phyloP scores from a whole-genome alignment of 2,888 invertebrate species.

The Tortricodes alternella region DNA sequence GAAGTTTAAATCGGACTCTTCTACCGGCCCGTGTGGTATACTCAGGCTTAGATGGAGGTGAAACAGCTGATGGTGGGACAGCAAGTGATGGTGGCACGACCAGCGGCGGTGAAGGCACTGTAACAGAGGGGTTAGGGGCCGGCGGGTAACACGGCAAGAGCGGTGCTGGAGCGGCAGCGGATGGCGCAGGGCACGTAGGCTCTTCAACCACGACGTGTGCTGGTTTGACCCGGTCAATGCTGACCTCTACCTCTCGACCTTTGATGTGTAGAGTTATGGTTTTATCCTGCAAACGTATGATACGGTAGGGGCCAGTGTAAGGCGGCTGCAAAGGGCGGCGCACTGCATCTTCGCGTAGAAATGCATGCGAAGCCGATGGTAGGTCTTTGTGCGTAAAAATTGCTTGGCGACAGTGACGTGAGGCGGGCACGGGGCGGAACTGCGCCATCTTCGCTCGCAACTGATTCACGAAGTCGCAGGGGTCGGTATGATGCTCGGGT shows the following conservation, averaged over 20 bases:
- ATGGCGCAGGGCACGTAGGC: background rate
- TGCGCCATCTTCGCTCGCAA: constrained; percentile 2
- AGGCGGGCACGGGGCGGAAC: background rate
- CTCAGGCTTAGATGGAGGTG: background rate
- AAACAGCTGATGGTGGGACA: background rate
- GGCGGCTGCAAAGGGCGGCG: constrained; percentile 27
- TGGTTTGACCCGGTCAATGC: background rate
- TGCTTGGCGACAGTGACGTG: background rate
- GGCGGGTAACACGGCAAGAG: background rate
- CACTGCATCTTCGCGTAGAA: constrained; percentile 29
- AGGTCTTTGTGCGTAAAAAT: constrained; percentile 26
- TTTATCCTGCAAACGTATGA: background rate
- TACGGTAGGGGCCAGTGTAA: constrained; percentile 24
- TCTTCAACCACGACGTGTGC: background rate
- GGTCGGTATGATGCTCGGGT: too few relatives aligned
- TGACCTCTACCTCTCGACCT: background rate
- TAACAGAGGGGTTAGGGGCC: too few relatives aligned
- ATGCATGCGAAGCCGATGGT: constrained; percentile 14
- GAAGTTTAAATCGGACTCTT: background rate
- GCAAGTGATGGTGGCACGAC: too few relatives aligned
- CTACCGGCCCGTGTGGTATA: background rate
- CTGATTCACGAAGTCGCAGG: constrained; percentile 11
- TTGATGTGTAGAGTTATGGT: background rate
- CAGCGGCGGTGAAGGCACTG: too few relatives aligned
- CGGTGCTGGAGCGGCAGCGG: background rate